These are phyloP conservation scores for Nothura maculosa DNA, from an alignment of 2,797 vertebrate genomes.

Conservation along the genomic window DNA sequence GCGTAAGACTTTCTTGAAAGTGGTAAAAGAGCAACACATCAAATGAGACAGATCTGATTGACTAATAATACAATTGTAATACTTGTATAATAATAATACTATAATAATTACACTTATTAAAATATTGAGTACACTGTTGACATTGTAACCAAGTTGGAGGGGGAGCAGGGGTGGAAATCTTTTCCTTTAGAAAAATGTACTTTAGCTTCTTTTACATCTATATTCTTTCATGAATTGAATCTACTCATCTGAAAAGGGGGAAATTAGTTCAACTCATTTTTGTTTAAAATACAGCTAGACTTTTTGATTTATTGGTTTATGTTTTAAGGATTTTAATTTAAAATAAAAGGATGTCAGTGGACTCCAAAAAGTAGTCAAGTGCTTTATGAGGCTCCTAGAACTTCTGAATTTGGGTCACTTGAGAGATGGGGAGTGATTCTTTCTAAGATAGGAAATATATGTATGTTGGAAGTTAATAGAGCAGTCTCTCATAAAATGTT, in stretches of 20 bases:
- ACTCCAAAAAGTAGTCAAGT: neutral
- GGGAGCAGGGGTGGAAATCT: neutral
- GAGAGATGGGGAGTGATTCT: neutral
- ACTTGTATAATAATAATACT: neutral
- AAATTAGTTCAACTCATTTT: neutral
- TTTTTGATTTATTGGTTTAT: neutral
- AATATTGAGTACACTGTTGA: slow-evolving; percentile 1
- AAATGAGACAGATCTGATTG: slow-evolving; percentile 61
- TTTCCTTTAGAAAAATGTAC: slow-evolving; percentile 47
- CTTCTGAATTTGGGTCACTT: neutral
- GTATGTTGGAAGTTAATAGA: neutral
- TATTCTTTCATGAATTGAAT: neutral
- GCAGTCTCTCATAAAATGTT: neutral
- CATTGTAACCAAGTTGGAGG: slow-evolving; percentile 31
- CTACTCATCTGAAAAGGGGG: neutral
- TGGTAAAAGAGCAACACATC: slow-evolving; percentile 46
- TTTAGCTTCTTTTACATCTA: neutral
- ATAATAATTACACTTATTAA: slow-evolving; percentile 39
- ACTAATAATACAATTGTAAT: slow-evolving; percentile 34
- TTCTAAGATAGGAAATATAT: neutral
- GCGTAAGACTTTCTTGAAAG: slow-evolving; percentile 35
- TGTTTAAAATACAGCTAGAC: neutral
- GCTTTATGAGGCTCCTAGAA: neutral
- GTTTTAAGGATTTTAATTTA: neutral
- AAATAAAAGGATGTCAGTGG: neutral